Evolutionary conservation across 2,888 invertebrate species (phyloP).

Genomic region (Cephus pygmeus): DNA sequence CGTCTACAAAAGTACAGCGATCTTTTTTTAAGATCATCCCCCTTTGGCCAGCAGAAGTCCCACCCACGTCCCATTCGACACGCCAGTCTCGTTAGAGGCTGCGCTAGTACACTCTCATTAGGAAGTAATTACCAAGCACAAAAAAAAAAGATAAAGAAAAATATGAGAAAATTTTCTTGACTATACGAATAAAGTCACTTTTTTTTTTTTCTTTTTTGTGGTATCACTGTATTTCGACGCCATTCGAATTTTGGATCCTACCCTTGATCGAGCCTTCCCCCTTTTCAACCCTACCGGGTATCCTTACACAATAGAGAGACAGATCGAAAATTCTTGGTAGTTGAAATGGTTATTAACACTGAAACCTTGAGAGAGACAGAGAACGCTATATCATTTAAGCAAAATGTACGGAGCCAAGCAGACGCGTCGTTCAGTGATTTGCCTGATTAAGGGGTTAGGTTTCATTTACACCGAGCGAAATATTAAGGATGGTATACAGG

Average conservation of each 20-base stretch:
- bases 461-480: not conserved
- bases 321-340: not conserved
- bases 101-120: constrained; percentile 34
- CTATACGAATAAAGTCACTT: not conserved
- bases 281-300: no score
- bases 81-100: constrained; percentile 30
- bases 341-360: not conserved
- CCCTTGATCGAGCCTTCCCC: not conserved
- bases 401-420: not conserved
- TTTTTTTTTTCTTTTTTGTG: not conserved
- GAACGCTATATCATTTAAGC: not conserved
- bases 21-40: not conserved
- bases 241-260: not conserved
- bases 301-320: not conserved
- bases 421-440: not conserved
- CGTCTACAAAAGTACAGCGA: not conserved
- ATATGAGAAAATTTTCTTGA: not conserved
- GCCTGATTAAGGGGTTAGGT: not conserved
- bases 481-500: not conserved
- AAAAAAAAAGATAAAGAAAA: not conserved
- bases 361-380: no score
- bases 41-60: not conserved
- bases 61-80: not conserved
- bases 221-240: not conserved
- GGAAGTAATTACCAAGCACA: not conserved